Evolutionary conservation across 2,797 vertebrate species (phyloP), one percentile per base, ranked within the genome.

Genomic region (Semaprochilodus insignis): DNA sequence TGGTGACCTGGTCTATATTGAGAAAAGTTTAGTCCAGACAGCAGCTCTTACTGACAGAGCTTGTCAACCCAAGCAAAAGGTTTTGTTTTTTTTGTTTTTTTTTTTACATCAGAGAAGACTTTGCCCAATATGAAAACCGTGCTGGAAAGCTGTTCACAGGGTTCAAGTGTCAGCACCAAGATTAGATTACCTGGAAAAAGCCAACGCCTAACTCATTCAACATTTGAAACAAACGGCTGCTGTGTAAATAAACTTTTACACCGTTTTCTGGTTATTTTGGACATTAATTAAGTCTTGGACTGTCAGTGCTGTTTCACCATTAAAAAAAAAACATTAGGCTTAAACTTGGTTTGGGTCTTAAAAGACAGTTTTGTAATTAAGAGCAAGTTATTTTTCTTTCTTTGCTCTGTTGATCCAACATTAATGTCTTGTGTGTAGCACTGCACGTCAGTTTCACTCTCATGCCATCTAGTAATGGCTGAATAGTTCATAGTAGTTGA

Each of bases 171-270:
- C 51, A 17, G 17, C 19, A n/a, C 48, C 27, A 13, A 67, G 71
- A 17, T 74, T 48, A 48, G 34, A 17, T 65, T 52, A 55, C 48
- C 3, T 65, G 16, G 74, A 62, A 80, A 80, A 72, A 63, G 10
- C n/a, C 57, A 8, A 59, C 21, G 7, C 57, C 57, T 59, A n/a
- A 21, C 21, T n/a, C 57, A 59, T 59, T n/a, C 11, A 65, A 4
- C 27, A 34, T 21, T 23, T 66, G 14, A 6, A 44, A 44, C 31
- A 31, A 31, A 3, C 31, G 3, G 31, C 40, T 44, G 2, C 8
- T 6, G 4, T 1, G 5, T 7, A 7, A 25, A 25, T 25, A 17
- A 8, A 65, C 16, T 23, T 2, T 31, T 65, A 25, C 2, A 65
- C 62, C 11, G 10, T 48, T 48, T 40, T 48, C 6, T 48, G 44